phyloP scores from a whole-genome alignment of 2,888 invertebrate genomes.

The Patella caerulea region DNA sequence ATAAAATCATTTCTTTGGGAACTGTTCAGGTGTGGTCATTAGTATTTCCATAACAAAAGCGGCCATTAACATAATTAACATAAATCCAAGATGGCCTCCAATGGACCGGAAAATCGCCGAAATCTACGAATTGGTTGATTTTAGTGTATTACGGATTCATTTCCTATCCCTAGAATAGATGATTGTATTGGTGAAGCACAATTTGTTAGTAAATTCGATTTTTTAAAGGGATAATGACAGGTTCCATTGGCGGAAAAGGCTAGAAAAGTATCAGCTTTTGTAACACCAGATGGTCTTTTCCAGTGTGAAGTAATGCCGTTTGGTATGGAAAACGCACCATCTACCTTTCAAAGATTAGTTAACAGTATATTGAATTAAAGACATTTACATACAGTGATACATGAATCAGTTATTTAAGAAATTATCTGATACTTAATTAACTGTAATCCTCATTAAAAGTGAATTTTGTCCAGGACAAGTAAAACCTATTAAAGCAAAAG shows the following conservation, averaged over 20 bases:
- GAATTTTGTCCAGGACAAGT: conserved; percentile 34
- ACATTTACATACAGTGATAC: conserved; percentile 24
- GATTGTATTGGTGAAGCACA: conserved; percentile 47
- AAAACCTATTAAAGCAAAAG: conserved; percentile 31
- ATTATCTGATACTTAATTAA: conserved; percentile 20
- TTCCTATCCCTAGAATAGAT: conserved; percentile 44
- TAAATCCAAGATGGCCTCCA: too few relatives aligned
- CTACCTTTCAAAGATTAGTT: conserved; percentile 40
- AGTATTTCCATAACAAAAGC: too few relatives aligned
- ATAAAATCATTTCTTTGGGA: too few relatives aligned
- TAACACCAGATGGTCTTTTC: conserved; percentile 31
- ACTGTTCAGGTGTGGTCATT: too few relatives aligned
- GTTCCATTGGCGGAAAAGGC: conserved; percentile 40
- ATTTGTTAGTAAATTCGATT: conserved; percentile 43
- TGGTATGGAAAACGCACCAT: conserved; percentile 41
- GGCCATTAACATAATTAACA: too few relatives aligned
- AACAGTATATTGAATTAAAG: conserved; percentile 37
- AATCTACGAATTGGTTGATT: too few relatives aligned
- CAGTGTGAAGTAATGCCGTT: conserved; percentile 44
- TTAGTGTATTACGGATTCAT: conserved; percentile 29
- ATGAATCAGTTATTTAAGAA: conserved; percentile 20
- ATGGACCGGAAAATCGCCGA: too few relatives aligned
- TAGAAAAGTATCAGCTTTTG: conserved; percentile 43
- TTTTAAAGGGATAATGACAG: conserved; percentile 40
- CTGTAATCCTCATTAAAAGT: conserved; percentile 25